Conservation (phyloP, 1,140 invertebrate genomes). For the Mamestra configurata region DNA sequence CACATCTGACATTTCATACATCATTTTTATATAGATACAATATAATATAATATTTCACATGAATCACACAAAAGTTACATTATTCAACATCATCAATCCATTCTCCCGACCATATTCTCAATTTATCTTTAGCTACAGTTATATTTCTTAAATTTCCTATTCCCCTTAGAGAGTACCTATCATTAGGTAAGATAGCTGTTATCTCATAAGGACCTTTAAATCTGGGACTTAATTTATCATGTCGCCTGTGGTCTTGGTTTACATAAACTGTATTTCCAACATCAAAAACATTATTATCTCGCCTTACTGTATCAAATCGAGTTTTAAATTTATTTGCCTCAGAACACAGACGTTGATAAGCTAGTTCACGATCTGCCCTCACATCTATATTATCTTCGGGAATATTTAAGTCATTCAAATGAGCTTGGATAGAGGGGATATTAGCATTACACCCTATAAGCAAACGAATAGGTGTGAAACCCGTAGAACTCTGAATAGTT, state of each 20-base stretch:
- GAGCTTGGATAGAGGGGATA: conserved; percentile 57
- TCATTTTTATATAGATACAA: too few relatives aligned
- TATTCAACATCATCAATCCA: too few relatives aligned
- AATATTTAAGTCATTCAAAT: not conserved
- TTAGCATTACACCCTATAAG: conserved; percentile 61
- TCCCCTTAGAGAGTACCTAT: conserved; percentile 56
- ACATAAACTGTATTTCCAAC: conserved; percentile 64
- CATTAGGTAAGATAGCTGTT: conserved; percentile 49
- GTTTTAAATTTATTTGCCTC: not conserved
- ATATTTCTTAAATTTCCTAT: conserved; percentile 56
- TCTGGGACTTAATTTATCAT: conserved; percentile 62
- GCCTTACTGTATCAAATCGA: conserved; percentile 16
- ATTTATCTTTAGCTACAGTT: conserved; percentile 64
- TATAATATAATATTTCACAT: too few relatives aligned
- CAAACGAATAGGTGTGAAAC: too few relatives aligned
- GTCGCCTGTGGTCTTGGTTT: conserved; percentile 63
- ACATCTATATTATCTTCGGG: not conserved
- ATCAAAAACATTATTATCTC: conserved; percentile 56
- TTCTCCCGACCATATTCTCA: conserved; percentile 61
- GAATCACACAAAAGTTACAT: too few relatives aligned
- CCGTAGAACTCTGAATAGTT: too few relatives aligned
- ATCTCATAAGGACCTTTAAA: conserved; percentile 71
- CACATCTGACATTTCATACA: too few relatives aligned
- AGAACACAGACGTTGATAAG: not conserved
- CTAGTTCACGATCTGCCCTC: not conserved